These are phyloP conservation scores for Cecropterus lyciades DNA, from an alignment of 1,140 invertebrate genomes.

Conservation along the genomic window DNA sequence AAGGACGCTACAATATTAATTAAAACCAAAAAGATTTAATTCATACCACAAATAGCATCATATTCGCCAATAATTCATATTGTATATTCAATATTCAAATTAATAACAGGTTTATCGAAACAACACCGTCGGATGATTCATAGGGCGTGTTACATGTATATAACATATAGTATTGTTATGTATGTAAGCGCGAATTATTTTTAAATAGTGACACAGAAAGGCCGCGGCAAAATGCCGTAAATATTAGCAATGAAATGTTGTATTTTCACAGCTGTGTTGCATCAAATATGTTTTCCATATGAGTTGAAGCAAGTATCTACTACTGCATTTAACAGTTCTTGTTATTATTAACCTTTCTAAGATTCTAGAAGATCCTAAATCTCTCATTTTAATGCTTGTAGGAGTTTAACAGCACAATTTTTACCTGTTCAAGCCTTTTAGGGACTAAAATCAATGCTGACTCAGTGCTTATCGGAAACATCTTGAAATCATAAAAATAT, in stretches of 20 bases:
- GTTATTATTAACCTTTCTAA: too few species aligned
- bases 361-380: too few species aligned
- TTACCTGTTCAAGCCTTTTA: background rate
- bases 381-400: too few species aligned
- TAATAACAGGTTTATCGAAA: slow-evolving; percentile 9
- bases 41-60: background rate
- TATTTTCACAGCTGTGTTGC: background rate
- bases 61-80: background rate
- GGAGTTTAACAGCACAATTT: background rate
- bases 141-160: slow-evolving; percentile 11
- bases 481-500: background rate
- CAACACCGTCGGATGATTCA: slow-evolving; percentile 15
- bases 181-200: slow-evolving; percentile 26
- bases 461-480: background rate
- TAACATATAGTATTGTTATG: slow-evolving; percentile 10
- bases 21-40: too few species aligned
- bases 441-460: background rate
- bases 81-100: slow-evolving; percentile 5
- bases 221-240: slow-evolving; percentile 6
- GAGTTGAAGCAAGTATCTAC: background rate
- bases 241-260: slow-evolving; percentile 12
- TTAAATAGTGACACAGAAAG: slow-evolving; percentile 24
- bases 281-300: background rate
- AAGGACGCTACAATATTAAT: background rate
- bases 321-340: background rate